A percentile compares a stretch with the other conserved stretches of the same genome.
Conservation (phyloP, 2,888 invertebrate genomes). For the Pheosia gnoma region DNA sequence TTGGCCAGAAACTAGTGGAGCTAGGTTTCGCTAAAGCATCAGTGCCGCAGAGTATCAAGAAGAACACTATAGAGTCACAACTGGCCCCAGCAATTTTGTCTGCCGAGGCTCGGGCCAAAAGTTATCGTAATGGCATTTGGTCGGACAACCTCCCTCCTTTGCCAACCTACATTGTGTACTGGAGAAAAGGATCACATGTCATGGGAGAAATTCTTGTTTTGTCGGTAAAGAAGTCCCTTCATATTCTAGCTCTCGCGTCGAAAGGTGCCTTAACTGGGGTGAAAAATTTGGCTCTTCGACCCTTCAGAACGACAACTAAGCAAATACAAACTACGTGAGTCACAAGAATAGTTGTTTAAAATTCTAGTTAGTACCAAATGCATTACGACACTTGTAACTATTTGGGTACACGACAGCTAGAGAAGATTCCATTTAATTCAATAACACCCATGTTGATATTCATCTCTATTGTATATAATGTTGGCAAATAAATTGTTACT, state of each 20-base stretch:
- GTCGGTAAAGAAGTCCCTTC: slow-evolving; percentile 53
- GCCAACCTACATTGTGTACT: slow-evolving; percentile 65
- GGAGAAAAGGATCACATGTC: slow-evolving; percentile 66
- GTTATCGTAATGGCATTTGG: slow-evolving; percentile 74
- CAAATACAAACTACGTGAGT: slow-evolving; percentile 68
- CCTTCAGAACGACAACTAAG: slow-evolving; percentile 60
- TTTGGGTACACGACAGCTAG: slow-evolving; percentile 52
- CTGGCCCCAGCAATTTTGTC: slow-evolving; percentile 65
- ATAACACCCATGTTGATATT: slow-evolving; percentile 38
- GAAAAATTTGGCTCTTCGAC: slow-evolving; percentile 60
- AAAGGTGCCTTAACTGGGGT: slow-evolving; percentile 61
- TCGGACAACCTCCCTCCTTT: slow-evolving; percentile 72
- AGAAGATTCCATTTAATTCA: slow-evolving; percentile 44
- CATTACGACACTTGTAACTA: slow-evolving; percentile 52
- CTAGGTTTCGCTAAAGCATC: slow-evolving; percentile 76
- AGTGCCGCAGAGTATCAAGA: slow-evolving; percentile 60
- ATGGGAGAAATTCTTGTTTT: slow-evolving; percentile 47
- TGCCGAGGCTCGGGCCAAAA: slow-evolving; percentile 72
- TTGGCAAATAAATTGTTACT: slow-evolving; percentile 65
- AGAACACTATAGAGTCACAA: slow-evolving; percentile 70
- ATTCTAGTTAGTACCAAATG: slow-evolving; percentile 54
- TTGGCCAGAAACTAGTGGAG: slow-evolving; percentile 76
- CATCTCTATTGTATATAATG: slow-evolving; percentile 62
- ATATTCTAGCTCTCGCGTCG: slow-evolving; percentile 50
- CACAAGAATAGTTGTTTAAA: slow-evolving; percentile 38